A percentile compares a stretch with the other conserved stretches of the same genome.
Conservation (phyloP, 2,113 vertebrate genomes). For the Tylochromis polylepis region DNA sequence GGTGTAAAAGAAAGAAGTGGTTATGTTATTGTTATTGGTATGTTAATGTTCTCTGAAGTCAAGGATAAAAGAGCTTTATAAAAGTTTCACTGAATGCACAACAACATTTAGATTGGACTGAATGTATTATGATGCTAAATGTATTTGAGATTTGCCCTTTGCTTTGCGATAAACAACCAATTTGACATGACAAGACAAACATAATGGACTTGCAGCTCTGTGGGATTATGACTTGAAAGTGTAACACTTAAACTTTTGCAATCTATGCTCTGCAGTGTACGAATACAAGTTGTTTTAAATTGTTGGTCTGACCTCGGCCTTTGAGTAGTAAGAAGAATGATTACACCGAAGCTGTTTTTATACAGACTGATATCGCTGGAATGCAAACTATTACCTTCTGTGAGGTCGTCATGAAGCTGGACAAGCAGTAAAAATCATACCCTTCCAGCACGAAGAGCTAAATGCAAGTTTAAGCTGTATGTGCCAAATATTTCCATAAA, state of each 20-base stretch:
- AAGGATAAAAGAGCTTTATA: not conserved
- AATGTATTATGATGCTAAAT: not conserved
- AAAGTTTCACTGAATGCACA: not conserved
- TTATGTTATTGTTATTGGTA: not conserved
- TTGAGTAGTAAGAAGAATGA: not conserved
- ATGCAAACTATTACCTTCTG: not conserved
- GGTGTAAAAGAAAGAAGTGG: not conserved
- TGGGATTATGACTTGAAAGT: not conserved
- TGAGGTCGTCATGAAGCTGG: not conserved
- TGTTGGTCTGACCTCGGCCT: not conserved
- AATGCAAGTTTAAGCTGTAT: not conserved
- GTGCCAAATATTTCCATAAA: not conserved
- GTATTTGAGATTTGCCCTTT: not conserved
- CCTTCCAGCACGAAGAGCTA: not conserved
- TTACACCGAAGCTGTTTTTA: not conserved
- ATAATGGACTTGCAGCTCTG: not conserved
- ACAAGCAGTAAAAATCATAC: not conserved
- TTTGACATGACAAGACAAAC: not conserved
- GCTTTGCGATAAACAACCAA: not conserved
- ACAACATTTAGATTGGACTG: not conserved
- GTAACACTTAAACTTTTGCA: constrained; percentile 8
- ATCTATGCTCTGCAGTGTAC: not conserved
- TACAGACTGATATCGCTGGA: not conserved
- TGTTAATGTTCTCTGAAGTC: not conserved
- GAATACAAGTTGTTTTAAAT: not conserved